phyloP scores from a whole-genome alignment of 2,113 vertebrate genomes.

The Tautogolabrus adspersus region DNA sequence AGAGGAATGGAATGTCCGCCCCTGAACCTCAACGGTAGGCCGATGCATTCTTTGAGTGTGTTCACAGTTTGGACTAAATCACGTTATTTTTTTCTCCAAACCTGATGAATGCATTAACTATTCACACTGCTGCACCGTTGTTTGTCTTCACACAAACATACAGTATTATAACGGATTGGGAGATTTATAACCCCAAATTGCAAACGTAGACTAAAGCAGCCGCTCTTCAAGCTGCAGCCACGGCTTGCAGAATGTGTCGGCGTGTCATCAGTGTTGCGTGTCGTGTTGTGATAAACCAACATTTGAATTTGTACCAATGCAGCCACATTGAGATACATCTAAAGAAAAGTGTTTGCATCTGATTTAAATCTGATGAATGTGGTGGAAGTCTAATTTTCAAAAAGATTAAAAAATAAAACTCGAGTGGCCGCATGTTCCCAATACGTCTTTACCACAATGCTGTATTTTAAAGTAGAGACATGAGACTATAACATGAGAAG shows the following conservation, averaged over 20 bases:
- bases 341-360: conserved; percentile 28
- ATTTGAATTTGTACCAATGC: conserved; percentile 8
- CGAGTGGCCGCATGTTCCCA: not conserved
- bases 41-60: not conserved
- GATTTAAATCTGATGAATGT: not conserved
- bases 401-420: not conserved
- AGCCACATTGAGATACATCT: not conserved
- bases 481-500: too few relatives aligned
- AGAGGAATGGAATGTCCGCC: conserved; percentile 90
- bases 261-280: not conserved
- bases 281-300: not conserved
- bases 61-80: not conserved
- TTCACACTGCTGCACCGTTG: not conserved
- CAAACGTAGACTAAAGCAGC: not conserved
- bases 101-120: not conserved
- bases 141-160: too few relatives aligned
- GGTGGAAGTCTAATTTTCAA: not conserved
- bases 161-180: too few relatives aligned
- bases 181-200: not conserved
- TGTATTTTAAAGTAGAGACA: too few relatives aligned
- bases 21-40: conserved; percentile 81
- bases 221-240: not conserved
- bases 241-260: not conserved
- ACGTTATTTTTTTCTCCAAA: not conserved
- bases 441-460: too few relatives aligned